Conservation (phyloP, 1,140 invertebrate species). For the Drosophila equinoxialis region DNA sequence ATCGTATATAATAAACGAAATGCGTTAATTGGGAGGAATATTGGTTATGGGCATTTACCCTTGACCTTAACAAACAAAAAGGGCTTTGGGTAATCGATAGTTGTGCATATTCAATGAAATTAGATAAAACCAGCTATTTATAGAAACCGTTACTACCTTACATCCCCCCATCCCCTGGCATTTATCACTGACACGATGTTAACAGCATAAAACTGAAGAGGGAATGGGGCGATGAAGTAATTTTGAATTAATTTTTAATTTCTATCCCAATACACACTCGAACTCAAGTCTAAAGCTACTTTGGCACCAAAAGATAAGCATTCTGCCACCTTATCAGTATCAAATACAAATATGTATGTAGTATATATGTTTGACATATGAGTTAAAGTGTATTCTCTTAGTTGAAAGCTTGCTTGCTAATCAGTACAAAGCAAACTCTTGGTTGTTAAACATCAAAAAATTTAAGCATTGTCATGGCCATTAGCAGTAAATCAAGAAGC, state of each 20-base stretch:
- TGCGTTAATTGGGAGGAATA: too few relatives aligned
- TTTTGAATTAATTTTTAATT: constrained; percentile 21
- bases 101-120: constrained; percentile 54
- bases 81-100: constrained; percentile 58
- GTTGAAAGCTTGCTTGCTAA: constrained; percentile 44
- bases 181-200: background rate
- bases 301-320: constrained; percentile 49
- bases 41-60: constrained; percentile 26
- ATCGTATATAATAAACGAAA: constrained; percentile 22
- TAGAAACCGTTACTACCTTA: constrained; percentile 27
- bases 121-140: constrained; percentile 53
- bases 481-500: constrained; percentile 42
- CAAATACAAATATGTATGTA: constrained; percentile 18
- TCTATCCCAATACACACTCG: constrained; percentile 43
- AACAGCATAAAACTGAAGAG: background rate
- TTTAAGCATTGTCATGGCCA: constrained; percentile 7
- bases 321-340: constrained; percentile 44
- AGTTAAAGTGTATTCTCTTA: constrained; percentile 1
- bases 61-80: constrained; percentile 53
- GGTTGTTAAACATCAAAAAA: constrained; percentile 51
- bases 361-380: background rate
- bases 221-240: background rate
- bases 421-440: constrained; percentile 57
- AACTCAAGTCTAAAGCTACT: constrained; percentile 33
- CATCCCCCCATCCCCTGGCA: background rate